Percentiles rank a stretch among this genome's conserved stretches.
These are phyloP conservation scores for Melanitta fusca DNA, from an alignment of 2,797 vertebrate genomes.

Conservation along the genomic window DNA sequence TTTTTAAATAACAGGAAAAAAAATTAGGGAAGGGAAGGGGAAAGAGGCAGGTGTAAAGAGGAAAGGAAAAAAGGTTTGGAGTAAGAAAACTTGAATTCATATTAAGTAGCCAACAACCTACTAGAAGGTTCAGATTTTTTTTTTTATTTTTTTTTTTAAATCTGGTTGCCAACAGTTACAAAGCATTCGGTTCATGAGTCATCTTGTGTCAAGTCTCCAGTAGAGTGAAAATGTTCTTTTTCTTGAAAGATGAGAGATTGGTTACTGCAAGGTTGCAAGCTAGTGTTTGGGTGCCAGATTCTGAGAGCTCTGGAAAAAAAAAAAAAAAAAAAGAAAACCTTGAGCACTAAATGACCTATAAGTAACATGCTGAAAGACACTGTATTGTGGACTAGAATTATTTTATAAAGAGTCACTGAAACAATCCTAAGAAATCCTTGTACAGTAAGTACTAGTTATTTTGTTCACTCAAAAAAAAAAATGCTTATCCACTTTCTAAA, in stretches of 20 bases:
- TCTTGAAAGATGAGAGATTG: background rate
- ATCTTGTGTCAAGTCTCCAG: background rate
- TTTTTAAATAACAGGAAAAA: background rate
- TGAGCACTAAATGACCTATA: background rate
- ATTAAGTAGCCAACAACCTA: background rate
- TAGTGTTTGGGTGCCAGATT: background rate
- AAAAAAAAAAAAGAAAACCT: background rate
- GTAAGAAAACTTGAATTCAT: background rate
- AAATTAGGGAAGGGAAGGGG: rapidly evolving
- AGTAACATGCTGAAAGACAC: background rate
- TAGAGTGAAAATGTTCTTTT: constrained; percentile 14
- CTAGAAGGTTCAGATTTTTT: background rate
- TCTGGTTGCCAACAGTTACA: background rate
- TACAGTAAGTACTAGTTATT: background rate
- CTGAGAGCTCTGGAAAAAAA: background rate
- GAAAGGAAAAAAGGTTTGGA: background rate
- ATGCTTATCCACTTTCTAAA: background rate
- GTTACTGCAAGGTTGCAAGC: background rate
- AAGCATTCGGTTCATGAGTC: background rate
- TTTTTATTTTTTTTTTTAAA: background rate
- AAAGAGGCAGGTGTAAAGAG: background rate
- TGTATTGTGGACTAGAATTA: background rate
- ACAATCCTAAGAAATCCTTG: background rate
- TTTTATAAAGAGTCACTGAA: background rate
- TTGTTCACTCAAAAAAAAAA: background rate